Percentiles rank a stretch among this genome's conserved stretches.
These are phyloP conservation scores for Pterocles gutturalis DNA, from an alignment of 2,113 vertebrate genomes.

Conservation along the genomic window DNA sequence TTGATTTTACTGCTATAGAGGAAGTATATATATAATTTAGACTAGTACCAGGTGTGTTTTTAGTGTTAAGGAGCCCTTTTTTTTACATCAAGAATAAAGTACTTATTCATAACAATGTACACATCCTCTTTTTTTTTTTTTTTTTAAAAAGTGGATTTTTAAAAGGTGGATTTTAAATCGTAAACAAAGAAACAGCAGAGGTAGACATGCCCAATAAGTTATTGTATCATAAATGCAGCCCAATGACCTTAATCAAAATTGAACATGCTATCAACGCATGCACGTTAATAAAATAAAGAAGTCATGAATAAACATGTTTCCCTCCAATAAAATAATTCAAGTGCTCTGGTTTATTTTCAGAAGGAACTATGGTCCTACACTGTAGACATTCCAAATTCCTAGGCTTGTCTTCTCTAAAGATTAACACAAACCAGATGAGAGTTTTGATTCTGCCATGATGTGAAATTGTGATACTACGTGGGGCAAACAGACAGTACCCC, in stretches of 20 bases:
- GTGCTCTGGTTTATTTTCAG: not conserved
- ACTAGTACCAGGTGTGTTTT: fast-evolving
- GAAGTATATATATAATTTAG: not conserved
- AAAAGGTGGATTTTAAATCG: not conserved
- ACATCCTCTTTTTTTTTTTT: not conserved
- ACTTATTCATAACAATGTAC: not conserved
- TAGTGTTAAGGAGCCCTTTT: not conserved
- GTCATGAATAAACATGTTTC: not conserved
- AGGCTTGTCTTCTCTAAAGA: not conserved
- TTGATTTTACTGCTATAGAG: not conserved
- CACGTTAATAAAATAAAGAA: not conserved
- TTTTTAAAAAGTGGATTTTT: not conserved
- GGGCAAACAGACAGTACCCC: not conserved
- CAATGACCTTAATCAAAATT: not conserved
- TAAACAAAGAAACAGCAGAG: not conserved
- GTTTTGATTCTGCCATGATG: not conserved
- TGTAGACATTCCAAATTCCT: not conserved
- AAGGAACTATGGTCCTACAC: not conserved
- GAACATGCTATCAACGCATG: not conserved
- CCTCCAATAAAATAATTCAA: not conserved
- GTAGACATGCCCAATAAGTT: not conserved
- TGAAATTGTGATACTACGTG: fast-evolving
- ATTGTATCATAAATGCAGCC: not conserved
- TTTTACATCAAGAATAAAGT: not conserved
- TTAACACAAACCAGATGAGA: not conserved